These are phyloP conservation scores for Leucophora obtusa DNA, from an alignment of 2,888 invertebrate genomes.

Conservation along the genomic window DNA sequence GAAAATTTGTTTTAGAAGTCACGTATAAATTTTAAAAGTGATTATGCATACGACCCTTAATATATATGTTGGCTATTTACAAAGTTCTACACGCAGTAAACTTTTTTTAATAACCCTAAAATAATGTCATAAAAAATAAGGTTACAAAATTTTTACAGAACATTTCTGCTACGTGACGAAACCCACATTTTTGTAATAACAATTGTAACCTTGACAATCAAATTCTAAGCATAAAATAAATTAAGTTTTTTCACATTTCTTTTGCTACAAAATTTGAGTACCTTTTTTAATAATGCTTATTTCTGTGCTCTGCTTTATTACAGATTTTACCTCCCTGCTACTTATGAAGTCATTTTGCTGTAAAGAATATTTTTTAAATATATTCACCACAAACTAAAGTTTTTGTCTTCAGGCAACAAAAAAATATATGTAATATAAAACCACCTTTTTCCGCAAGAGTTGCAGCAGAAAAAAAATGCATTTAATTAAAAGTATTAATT, in stretches of 20 bases:
- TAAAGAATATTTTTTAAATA: not conserved
- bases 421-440: not conserved
- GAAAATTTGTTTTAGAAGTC: too few relatives aligned
- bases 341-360: not conserved
- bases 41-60: too few relatives aligned
- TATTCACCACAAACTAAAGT: not conserved
- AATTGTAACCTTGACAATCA: slow-evolving; percentile 32
- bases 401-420: not conserved
- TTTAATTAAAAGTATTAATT: slow-evolving; percentile 30
- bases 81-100: slow-evolving; percentile 11
- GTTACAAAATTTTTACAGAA: not conserved
- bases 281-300: not conserved
- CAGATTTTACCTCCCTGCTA: not conserved
- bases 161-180: not conserved
- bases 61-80: slow-evolving; percentile 14
- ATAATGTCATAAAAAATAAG: not conserved
- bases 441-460: not conserved
- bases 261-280: not conserved
- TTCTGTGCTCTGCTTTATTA: not conserved
- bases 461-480: slow-evolving; percentile 27
- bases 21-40: too few relatives aligned
- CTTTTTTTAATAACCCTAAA: not conserved
- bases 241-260: not conserved
- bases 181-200: not conserved
- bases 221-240: not conserved